Conservation (phyloP, 2,888 invertebrate genomes). For the Linnaemya vulpina region DNA sequence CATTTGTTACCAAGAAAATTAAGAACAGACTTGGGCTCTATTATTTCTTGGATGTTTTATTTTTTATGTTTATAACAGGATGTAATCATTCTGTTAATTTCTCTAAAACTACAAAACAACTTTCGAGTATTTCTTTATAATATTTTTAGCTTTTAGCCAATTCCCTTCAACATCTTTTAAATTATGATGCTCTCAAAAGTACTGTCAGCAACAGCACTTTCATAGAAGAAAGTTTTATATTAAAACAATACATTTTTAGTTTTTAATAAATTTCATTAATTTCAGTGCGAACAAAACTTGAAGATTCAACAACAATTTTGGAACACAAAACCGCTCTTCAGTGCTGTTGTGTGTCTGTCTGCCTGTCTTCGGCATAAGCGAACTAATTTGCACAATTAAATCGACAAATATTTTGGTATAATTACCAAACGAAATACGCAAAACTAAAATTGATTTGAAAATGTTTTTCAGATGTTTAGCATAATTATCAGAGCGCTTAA, state of each 20-base stretch:
- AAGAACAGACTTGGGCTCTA: no score
- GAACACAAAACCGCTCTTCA: background rate
- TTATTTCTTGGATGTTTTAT: no score
- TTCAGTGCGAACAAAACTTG: constrained; percentile 1
- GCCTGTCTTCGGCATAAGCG: background rate
- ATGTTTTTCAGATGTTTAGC: background rate
- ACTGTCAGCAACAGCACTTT: background rate
- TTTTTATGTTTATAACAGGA: no score
- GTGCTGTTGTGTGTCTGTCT: background rate
- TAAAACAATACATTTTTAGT: background rate
- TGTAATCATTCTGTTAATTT: no score
- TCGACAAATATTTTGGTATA: constrained; percentile 15
- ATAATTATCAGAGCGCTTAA: background rate
- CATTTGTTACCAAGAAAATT: no score
- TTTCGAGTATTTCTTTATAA: no score
- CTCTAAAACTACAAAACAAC: no score
- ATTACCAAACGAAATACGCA: constrained; percentile 4
- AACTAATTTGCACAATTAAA: constrained; percentile 55
- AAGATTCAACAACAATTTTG: background rate
- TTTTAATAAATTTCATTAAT: constrained; percentile 29
- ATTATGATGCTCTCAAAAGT: background rate
- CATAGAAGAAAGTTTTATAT: background rate
- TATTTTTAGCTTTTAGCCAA: no score
- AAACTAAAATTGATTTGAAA: background rate
- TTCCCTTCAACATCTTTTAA: no score